These are phyloP conservation scores for Knipowitschia caucasica DNA, from an alignment of 2,797 vertebrate species.

Conservation along the genomic window DNA sequence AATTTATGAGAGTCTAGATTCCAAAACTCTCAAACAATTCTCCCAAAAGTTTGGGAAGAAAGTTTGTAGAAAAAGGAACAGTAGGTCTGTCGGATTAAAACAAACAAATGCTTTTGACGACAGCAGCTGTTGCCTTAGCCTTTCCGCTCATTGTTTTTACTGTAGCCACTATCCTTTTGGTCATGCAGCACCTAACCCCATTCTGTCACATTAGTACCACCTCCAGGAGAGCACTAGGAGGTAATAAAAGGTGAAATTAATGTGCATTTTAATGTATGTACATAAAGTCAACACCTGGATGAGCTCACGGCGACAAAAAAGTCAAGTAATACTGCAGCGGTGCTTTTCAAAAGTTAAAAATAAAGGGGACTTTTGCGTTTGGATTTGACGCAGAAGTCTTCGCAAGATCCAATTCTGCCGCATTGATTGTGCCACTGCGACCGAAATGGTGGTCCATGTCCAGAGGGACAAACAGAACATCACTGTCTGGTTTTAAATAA, in stretches of 20 bases:
- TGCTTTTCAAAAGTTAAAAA: background rate
- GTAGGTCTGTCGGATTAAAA: conserved; percentile 43
- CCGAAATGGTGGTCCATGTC: too few species aligned
- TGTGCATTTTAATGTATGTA: conserved; percentile 63
- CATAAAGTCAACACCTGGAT: conserved; percentile 69
- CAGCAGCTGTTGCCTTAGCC: conserved; percentile 55
- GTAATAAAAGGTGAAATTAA: conserved; percentile 61
- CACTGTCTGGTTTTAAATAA: too few species aligned
- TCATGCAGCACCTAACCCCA: conserved; percentile 44
- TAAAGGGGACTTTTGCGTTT: conserved; percentile 4
- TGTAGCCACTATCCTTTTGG: conserved; percentile 38
- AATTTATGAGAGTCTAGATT: conserved; percentile 39
- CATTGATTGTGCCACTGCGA: too few species aligned
- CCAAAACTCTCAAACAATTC: conserved; percentile 43
- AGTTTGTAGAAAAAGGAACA: conserved; percentile 36
- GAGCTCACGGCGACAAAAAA: conserved; percentile 9
- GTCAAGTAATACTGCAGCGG: conserved; percentile 7
- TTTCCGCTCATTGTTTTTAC: conserved; percentile 43
- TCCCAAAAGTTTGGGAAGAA: conserved; percentile 39
- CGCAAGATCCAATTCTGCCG: too few species aligned
- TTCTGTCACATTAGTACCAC: conserved; percentile 44
- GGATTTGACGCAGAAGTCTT: background rate
- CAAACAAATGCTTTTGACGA: conserved; percentile 38
- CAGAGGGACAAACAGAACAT: too few species aligned
- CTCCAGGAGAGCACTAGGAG: conserved; percentile 38